Evolutionary conservation across 2,888 invertebrate species (phyloP).

Genomic region (Hydropsyche betteni): DNA sequence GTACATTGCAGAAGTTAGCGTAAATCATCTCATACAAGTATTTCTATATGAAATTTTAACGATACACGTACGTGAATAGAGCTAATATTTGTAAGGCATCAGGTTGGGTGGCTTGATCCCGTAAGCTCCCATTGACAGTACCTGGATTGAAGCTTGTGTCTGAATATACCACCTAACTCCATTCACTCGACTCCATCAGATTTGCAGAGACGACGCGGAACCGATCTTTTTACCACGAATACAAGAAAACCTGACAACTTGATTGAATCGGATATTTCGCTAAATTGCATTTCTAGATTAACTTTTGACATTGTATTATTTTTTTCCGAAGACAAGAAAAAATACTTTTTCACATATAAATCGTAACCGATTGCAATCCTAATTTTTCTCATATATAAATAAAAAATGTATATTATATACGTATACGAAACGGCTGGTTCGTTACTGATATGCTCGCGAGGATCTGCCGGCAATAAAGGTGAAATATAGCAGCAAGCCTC

Average conservation of each 20-base stretch:
- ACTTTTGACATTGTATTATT: too few relatives aligned
- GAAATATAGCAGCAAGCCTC: slow-evolving; percentile 37
- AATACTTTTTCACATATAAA: too few relatives aligned
- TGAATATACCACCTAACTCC: slow-evolving; percentile 6
- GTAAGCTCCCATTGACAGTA: slow-evolving; percentile 36
- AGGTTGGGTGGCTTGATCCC: slow-evolving; percentile 19
- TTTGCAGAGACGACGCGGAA: too few relatives aligned
- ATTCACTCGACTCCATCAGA: too few relatives aligned
- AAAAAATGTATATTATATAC: slow-evolving; percentile 19
- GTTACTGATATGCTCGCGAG: slow-evolving; percentile 30
- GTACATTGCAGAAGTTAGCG: background rate
- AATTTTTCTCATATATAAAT: background rate
- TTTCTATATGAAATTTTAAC: background rate
- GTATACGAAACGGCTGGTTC: slow-evolving; percentile 27
- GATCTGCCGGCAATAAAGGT: slow-evolving; percentile 38
- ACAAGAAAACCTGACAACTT: too few relatives aligned
- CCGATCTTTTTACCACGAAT: too few relatives aligned
- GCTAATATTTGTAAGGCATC: background rate
- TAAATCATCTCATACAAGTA: background rate
- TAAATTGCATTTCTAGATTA: too few relatives aligned
- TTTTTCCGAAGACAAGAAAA: too few relatives aligned
- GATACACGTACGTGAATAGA: background rate
- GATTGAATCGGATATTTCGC: too few relatives aligned
- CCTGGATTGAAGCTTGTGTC: slow-evolving; percentile 11
- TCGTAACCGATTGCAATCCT: too few relatives aligned